These are phyloP conservation scores for Tenualosa ilisha DNA, from an alignment of 2,797 vertebrate genomes.

Conservation along the genomic window DNA sequence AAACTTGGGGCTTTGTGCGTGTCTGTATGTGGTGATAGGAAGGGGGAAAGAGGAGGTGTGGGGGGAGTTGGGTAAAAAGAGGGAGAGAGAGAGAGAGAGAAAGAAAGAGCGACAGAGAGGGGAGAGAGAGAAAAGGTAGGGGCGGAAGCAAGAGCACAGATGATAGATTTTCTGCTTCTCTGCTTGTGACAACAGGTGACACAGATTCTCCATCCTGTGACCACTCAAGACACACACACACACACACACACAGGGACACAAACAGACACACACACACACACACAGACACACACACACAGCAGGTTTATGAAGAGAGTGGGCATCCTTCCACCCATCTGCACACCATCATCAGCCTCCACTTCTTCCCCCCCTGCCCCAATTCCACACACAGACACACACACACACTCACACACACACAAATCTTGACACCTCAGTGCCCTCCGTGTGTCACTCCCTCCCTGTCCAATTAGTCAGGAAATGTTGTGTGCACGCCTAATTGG, in stretches of 20 bases:
- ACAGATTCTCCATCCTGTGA: constrained; percentile 24
- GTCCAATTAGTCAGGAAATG: constrained; percentile 52
- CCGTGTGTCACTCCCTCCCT: constrained; percentile 24
- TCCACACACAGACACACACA: not conserved
- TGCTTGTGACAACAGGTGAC: constrained; percentile 37
- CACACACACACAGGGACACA: not conserved
- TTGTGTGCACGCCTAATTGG: constrained; percentile 49
- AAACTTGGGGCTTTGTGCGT: constrained; percentile 41
- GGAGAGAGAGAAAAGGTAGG: not conserved
- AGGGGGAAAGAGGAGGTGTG: not conserved
- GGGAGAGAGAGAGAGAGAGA: not conserved
- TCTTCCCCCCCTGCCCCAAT: not conserved
- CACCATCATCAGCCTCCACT: not conserved
- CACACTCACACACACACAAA: not conserved
- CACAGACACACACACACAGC: not conserved
- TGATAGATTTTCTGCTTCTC: constrained; percentile 13
- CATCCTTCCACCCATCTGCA: not conserved
- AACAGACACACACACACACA: not conserved
- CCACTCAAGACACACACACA: constrained; percentile 1
- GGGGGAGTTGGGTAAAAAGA: not conserved
- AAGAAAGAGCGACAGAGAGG: not conserved
- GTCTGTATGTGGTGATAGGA: constrained; percentile 26
- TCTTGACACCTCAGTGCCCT: not conserved
- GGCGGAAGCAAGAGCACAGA: not conserved
- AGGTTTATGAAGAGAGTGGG: not conserved